Evolutionary conservation across 2,797 vertebrate genomes (phyloP), one percentile per base, ranked within the genome.

Genomic region (Lacerta bilineata): DNA sequence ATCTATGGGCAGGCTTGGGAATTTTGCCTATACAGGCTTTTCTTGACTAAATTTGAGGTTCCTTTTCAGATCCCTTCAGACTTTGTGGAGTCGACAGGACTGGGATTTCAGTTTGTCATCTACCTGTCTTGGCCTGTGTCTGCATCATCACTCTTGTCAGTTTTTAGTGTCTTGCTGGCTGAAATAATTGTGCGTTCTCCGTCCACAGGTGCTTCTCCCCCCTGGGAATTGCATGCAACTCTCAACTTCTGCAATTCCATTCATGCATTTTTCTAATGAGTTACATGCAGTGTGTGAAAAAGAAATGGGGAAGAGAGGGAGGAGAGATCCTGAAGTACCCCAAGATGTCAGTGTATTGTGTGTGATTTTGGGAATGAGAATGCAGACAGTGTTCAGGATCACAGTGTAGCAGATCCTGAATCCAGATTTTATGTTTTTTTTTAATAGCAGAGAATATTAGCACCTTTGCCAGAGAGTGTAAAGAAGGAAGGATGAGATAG

Each of bases 1-100:
- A 78, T 78, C 36, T 20, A 77, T 1, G 13, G 46, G 27, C 29
- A 43, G 39, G 11, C n/a, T 33, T 23, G 33, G 36, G 59, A 46
- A 68, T 15, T 76, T 29, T 27, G 17, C 18, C 64, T 76, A 68
- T 11, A 27, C 20, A 18, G 41, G n/a, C 61, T 68, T 68, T 33
- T 86, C 61, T 61, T 84, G 25, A 29, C 71, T 76, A 76, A 50
- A 68, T 33, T 9, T 78, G 75, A 86, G n/a, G 20, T 36, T 79
- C 61, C n/a, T 78, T 69, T 36, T 55, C 1, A 72, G 41, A n/a
- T 55, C 15, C 61, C 64, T 25, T 76, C 43, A 86, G 66, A 86
- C n/a, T 69, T 78, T 36, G 15, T 78, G 64, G 75, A 68, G 15
- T 78, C 41, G 50, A 77, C 3, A 78, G 46, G 61, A 64, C 78